Evolutionary conservation across 2,797 vertebrate species (phyloP).

Genomic region (Enteromius argenteus): DNA sequence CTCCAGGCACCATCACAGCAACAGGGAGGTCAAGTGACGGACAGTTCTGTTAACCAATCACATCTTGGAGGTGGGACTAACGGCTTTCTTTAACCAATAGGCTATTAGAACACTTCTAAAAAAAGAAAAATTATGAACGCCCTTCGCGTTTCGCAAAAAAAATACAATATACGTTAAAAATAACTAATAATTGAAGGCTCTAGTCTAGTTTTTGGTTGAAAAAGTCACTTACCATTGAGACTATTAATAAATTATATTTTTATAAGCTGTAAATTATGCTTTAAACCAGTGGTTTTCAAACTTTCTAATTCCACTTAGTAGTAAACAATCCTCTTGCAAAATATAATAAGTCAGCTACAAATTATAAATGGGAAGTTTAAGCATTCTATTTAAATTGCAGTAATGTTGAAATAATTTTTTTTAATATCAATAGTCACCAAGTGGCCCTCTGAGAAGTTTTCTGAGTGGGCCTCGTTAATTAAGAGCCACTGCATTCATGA

Average conservation of each 20-base stretch:
- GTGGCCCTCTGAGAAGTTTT: not conserved
- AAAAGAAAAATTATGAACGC: not conserved
- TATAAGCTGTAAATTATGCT: too few relatives aligned
- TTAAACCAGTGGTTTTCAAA: not conserved
- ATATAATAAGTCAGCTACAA: not conserved
- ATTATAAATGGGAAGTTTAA: not conserved
- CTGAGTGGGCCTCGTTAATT: not conserved
- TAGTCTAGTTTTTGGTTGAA: too few relatives aligned
- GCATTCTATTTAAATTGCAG: not conserved
- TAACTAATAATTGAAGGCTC: not conserved
- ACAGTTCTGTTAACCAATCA: slow-evolving; percentile 64
- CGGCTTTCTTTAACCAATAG: not conserved
- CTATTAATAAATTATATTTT: too few relatives aligned
- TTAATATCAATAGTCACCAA: too few relatives aligned
- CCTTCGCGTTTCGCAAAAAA: not conserved
- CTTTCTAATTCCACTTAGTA: not conserved
- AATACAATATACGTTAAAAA: not conserved
- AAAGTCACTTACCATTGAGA: not conserved
- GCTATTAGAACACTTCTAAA: not conserved
- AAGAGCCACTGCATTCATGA: too few relatives aligned
- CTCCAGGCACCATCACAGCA: slow-evolving; percentile 25
- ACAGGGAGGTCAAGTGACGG: slow-evolving; percentile 60
- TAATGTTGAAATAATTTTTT: not conserved
- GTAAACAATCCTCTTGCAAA: too few relatives aligned
- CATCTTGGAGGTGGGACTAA: slow-evolving; percentile 11